These are phyloP conservation scores for Gonatopus flavifemur DNA, from an alignment of 1,140 invertebrate species.

Conservation along the genomic window DNA sequence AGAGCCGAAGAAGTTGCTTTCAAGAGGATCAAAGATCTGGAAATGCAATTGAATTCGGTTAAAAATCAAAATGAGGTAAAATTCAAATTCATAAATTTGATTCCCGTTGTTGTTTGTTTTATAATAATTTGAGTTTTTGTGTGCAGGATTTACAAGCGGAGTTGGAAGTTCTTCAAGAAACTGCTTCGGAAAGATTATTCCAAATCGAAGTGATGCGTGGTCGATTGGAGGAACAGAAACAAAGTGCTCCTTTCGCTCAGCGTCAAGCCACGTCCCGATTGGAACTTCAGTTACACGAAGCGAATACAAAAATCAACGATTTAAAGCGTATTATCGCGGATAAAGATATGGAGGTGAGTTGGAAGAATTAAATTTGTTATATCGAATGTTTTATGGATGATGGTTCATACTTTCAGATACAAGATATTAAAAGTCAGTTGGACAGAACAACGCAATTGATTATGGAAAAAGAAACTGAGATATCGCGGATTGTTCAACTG, in stretches of 20 bases:
- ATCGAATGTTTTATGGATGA: background rate
- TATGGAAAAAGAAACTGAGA: slow-evolving; percentile 60
- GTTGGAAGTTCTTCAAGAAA: slow-evolving; percentile 76
- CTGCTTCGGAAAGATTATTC: slow-evolving; percentile 76
- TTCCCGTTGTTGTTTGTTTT: background rate
- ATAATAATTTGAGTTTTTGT: slow-evolving; percentile 17
- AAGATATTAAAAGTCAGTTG: slow-evolving; percentile 53
- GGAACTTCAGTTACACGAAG: slow-evolving; percentile 68
- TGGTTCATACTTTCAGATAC: slow-evolving; percentile 29
- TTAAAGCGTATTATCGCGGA: slow-evolving; percentile 43
- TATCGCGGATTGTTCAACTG: slow-evolving; percentile 49
- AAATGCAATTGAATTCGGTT: slow-evolving; percentile 67
- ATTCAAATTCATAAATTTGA: slow-evolving; percentile 5
- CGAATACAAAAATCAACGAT: slow-evolving; percentile 42
- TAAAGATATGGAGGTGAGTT: slow-evolving; percentile 50
- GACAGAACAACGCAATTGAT: slow-evolving; percentile 53
- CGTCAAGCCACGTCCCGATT: slow-evolving; percentile 68
- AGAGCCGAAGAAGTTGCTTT: slow-evolving; percentile 73
- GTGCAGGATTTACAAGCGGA: slow-evolving; percentile 77
- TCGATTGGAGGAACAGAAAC: slow-evolving; percentile 74
- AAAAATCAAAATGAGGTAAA: slow-evolving; percentile 67
- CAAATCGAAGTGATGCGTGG: slow-evolving; percentile 77
- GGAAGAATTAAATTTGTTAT: slow-evolving; percentile 17
- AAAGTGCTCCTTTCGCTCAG: slow-evolving; percentile 70
- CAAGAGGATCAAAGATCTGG: slow-evolving; percentile 72